Evolutionary conservation across 92 coral and sea anemone genomes (phyloP), one percentile per base, ranked within the genome.

Genomic region (Epizoanthus rinbou): DNA sequence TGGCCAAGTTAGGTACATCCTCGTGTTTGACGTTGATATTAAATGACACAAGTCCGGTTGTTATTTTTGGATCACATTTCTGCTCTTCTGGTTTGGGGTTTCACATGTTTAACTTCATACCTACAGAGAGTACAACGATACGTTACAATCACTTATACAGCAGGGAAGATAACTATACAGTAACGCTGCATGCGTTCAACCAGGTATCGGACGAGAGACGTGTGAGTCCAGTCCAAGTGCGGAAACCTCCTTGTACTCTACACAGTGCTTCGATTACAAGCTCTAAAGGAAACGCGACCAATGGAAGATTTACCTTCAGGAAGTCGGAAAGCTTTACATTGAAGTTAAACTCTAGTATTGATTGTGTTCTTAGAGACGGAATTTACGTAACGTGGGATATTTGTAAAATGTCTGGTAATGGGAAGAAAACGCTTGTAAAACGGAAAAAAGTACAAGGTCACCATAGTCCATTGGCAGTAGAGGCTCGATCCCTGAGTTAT

Each of bases 231-330:
- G 84, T 86, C 25, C 53, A 22, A 17, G 87, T 89, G 17, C 22
- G 56, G 0, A 91, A 91, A 57, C 95, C 91, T 14, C 52, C 37
- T 23, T 91, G 95, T 65, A 60, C 80, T 22, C 59, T 88, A 4
- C 59, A 50, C n/a, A 86, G 79, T 58, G 83, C 85, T 18, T 62
- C 73, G 16, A 87, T 90, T 57, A 66, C 72, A 83, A 75, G 66
- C 21, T 17, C 64, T 3, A 84, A 74, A 37, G 50, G 24, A 47
- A 22, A 66, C 0, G 9, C 50, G 16, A 76, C 50, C 50, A 43
- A 43, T 5, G 50, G 50, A 6, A 43, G 50, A 6, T 43, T 43
- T 43, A 8, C 50, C 50, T 43, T 43, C 50, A 43, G 50, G 50
- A 43, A 43, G 50, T 43, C 50, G 50, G 50, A 43, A 43, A 3